Conservation (phyloP, 2,113 vertebrate genomes). For the Seriola aureovittata region DNA sequence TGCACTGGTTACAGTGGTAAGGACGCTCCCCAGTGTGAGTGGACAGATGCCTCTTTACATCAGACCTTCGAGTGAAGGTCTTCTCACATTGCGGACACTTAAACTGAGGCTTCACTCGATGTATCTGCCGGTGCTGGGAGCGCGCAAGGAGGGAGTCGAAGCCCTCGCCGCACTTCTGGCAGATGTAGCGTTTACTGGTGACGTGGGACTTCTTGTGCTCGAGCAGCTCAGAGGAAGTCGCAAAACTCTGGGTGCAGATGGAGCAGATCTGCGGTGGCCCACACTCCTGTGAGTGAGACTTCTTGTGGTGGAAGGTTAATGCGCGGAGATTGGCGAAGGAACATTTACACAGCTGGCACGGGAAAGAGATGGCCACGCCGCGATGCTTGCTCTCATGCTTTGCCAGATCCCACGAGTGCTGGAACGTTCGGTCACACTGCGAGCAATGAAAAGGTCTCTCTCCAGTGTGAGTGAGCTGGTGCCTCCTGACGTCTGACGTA, state of each 20-base stretch:
- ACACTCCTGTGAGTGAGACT: conserved; percentile 61
- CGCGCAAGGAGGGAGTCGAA: conserved; percentile 79
- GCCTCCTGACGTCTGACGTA: conserved; percentile 89
- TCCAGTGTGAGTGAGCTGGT: conserved; percentile 86
- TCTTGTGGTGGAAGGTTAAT: conserved; percentile 79
- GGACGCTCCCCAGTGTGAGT: conserved; percentile 82
- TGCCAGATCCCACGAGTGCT: conserved; percentile 86
- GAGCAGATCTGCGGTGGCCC: conserved; percentile 84
- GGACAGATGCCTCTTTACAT: conserved; percentile 81
- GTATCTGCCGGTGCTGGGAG: conserved; percentile 78
- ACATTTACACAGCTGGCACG: conserved; percentile 71
- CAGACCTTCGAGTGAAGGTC: conserved; percentile 79
- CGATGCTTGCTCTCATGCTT: conserved; percentile 82
- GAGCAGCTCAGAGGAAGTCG: conserved; percentile 57
- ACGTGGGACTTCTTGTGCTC: conserved; percentile 78
- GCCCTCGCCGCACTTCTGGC: conserved; percentile 77
- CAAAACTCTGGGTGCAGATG: conserved; percentile 78
- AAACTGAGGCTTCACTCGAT: conserved; percentile 74
- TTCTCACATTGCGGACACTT: conserved; percentile 84
- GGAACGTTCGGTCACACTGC: conserved; percentile 82
- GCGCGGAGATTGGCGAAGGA: conserved; percentile 77
- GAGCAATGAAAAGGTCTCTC: conserved; percentile 83
- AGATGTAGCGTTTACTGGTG: conserved; percentile 69
- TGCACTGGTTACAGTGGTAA: conserved; percentile 79
- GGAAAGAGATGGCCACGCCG: conserved; percentile 76